These are phyloP conservation scores for Lasioglossum lativentre DNA, from an alignment of 2,888 invertebrate genomes.

Conservation along the genomic window DNA sequence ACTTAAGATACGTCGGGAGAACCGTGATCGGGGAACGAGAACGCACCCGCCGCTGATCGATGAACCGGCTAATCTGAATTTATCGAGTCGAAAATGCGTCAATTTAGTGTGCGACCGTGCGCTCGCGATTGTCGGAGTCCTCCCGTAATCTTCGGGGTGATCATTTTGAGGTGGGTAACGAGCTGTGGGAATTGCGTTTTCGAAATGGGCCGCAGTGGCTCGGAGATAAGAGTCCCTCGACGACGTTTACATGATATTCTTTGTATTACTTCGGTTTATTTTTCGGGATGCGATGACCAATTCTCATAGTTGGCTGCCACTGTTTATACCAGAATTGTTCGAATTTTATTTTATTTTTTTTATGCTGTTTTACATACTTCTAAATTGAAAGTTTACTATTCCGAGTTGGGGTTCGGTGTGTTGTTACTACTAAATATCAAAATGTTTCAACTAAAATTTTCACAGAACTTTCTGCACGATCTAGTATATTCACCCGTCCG, in stretches of 20 bases:
- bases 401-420: too few species aligned
- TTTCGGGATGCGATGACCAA: background rate
- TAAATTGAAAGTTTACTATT: too few species aligned
- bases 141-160: background rate
- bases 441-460: background rate
- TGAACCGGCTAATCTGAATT: conserved; percentile 34
- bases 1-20: conserved; percentile 31
- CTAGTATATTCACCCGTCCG: background rate
- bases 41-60: conserved; percentile 30
- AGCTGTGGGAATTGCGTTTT: background rate
- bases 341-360: too few species aligned
- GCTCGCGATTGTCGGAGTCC: background rate
- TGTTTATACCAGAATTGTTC: too few species aligned
- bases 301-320: too few species aligned
- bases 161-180: background rate
- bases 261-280: background rate
- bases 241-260: background rate
- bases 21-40: conserved; percentile 3
- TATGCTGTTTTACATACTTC: too few species aligned
- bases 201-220: background rate
- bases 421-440: too few species aligned
- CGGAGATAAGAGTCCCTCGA: background rate
- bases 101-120: background rate
- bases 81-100: conserved; percentile 37
- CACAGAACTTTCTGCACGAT: background rate